Percentiles rank a stretch among this genome's conserved stretches.
Evolutionary conservation across 2,888 invertebrate species (phyloP).

Genomic region (Chrysolina haemoptera): DNA sequence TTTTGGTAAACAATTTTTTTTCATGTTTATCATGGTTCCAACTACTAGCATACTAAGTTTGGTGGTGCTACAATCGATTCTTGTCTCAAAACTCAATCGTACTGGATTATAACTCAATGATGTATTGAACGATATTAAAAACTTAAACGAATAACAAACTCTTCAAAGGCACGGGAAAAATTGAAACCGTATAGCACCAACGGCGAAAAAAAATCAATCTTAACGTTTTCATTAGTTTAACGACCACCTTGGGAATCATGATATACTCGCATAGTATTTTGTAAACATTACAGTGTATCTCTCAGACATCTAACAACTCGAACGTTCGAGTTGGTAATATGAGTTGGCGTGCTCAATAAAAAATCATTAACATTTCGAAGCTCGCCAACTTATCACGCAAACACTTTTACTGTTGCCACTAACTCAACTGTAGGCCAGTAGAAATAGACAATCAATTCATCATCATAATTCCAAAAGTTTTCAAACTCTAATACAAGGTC

Average conservation of each 20-base stretch:
- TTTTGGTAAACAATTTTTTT: too few species aligned
- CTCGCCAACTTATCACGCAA: slow-evolving; percentile 48
- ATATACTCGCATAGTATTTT: slow-evolving; percentile 19
- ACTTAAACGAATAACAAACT: too few species aligned
- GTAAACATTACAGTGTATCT: slow-evolving; percentile 26
- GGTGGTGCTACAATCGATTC: too few species aligned
- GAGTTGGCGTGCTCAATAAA: slow-evolving; percentile 46
- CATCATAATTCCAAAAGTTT: too few species aligned
- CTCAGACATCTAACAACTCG: slow-evolving; percentile 36
- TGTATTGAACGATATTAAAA: too few species aligned
- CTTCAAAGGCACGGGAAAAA: too few species aligned
- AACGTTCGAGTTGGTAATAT: slow-evolving; percentile 35
- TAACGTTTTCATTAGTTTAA: slow-evolving; percentile 2
- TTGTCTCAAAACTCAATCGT: too few species aligned
- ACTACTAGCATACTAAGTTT: too few species aligned
- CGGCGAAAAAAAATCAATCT: background rate
- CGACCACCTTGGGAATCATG: slow-evolving; percentile 12
- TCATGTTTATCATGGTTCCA: too few species aligned
- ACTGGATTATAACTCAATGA: too few species aligned
- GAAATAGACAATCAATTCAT: too few species aligned
- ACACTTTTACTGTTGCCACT: slow-evolving; percentile 36
- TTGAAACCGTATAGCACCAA: background rate
- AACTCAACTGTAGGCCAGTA: background rate
- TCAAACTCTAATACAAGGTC: too few species aligned
- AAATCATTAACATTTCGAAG: slow-evolving; percentile 49